A percentile compares a stretch with the other conserved stretches of the same genome.
phyloP scores from a whole-genome alignment of 1,140 invertebrate genomes.

The Copidosoma floridanum region DNA sequence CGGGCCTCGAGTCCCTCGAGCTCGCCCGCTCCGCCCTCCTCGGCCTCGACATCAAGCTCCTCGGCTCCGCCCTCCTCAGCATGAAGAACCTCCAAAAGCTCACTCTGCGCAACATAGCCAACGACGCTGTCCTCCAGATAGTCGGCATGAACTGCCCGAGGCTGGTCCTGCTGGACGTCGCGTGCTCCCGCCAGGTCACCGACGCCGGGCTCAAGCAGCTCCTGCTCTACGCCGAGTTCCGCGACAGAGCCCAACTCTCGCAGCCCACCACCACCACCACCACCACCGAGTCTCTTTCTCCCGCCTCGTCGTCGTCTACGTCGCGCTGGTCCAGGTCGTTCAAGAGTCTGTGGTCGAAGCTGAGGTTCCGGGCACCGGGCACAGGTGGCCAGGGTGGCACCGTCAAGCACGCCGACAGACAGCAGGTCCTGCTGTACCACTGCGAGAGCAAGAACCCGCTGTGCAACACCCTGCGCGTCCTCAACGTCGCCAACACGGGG shows the following conservation, averaged over 20 bases:
- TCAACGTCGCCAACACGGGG: slow-evolving; percentile 55
- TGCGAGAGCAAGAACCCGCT: slow-evolving; percentile 50
- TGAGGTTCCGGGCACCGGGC: slow-evolving; percentile 31
- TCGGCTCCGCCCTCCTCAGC: slow-evolving; percentile 47
- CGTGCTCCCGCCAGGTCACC: slow-evolving; percentile 56
- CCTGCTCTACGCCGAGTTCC: slow-evolving; percentile 51
- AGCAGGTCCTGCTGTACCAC: slow-evolving; percentile 50
- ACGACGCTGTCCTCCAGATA: slow-evolving; percentile 50
- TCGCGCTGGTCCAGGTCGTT: slow-evolving; percentile 47
- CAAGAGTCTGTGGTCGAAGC: slow-evolving; percentile 41
- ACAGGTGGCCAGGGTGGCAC: too few relatives aligned
- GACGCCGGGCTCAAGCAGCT: slow-evolving; percentile 53
- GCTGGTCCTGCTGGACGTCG: slow-evolving; percentile 51
- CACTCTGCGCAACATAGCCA: slow-evolving; percentile 54
- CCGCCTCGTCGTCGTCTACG: slow-evolving; percentile 23
- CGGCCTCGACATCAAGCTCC: slow-evolving; percentile 50
- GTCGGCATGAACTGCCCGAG: slow-evolving; percentile 53
- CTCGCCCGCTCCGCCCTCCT: slow-evolving; percentile 52
- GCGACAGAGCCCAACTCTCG: slow-evolving; percentile 37
- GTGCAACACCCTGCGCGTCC: slow-evolving; percentile 49
- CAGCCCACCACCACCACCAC: neutral
- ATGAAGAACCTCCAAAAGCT: slow-evolving; percentile 50
- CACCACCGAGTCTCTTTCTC: too few relatives aligned
- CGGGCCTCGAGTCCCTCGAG: slow-evolving; percentile 50
- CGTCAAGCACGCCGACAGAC: slow-evolving; percentile 34